phyloP scores from a whole-genome alignment of 2,888 invertebrate genomes.

The Epinotia nisella region DNA sequence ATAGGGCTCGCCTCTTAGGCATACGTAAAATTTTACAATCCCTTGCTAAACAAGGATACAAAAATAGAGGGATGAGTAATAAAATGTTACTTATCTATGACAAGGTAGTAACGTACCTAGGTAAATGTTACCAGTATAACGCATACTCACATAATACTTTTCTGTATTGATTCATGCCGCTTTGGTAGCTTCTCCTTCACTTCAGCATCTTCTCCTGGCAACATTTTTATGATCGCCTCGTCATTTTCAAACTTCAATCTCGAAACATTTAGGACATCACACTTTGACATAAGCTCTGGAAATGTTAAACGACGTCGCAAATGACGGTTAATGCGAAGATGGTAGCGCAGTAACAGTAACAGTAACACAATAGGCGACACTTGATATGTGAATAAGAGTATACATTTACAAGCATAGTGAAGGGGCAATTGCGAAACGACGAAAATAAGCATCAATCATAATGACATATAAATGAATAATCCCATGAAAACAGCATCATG shows the following conservation, averaged over 20 bases:
- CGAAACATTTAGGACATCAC: conserved; percentile 60
- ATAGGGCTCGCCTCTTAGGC: too few species aligned
- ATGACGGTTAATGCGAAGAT: conserved; percentile 34
- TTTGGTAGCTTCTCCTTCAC: conserved; percentile 55
- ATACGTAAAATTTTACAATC: too few species aligned
- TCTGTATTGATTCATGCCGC: conserved; percentile 70
- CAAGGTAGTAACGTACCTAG: not conserved
- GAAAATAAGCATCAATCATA: not conserved
- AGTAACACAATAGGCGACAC: conserved; percentile 20
- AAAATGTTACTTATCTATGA: not conserved
- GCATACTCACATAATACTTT: conserved; percentile 73
- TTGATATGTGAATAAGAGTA: conserved; percentile 3
- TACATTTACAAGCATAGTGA: conserved; percentile 13
- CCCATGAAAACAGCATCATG: not conserved
- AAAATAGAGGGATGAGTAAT: too few species aligned
- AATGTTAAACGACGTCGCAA: conserved; percentile 45
- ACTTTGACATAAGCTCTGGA: conserved; percentile 60
- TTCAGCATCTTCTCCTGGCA: conserved; percentile 69
- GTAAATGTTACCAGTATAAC: not conserved
- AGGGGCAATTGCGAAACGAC: conserved; percentile 10
- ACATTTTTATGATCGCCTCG: conserved; percentile 72
- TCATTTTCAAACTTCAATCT: conserved; percentile 61
- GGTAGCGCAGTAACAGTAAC: not conserved
- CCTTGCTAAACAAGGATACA: too few species aligned
- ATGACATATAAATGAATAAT: not conserved